phyloP scores from a whole-genome alignment of 2,797 vertebrate species.

The Clamator glandarius region DNA sequence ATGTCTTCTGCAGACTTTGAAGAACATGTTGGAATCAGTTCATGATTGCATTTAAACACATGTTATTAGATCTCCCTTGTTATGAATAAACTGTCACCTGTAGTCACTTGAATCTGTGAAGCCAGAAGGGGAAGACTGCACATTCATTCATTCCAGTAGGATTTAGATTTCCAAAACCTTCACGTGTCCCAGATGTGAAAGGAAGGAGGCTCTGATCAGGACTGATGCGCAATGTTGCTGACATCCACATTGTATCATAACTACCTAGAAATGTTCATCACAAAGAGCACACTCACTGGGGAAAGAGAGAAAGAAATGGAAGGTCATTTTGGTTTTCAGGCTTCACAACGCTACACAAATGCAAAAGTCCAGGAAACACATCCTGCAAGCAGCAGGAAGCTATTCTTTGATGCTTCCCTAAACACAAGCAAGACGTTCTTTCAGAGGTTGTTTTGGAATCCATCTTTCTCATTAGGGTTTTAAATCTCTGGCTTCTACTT shows the following conservation, averaged over 20 bases:
- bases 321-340: background rate
- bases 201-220: background rate
- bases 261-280: background rate
- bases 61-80: background rate
- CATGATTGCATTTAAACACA: background rate
- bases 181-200: background rate
- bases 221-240: background rate
- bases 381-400: background rate
- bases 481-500: background rate
- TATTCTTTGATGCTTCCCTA: background rate
- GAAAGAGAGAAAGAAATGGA: background rate
- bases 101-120: background rate
- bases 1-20: background rate
- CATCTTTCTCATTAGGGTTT: background rate
- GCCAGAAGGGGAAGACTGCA: background rate
- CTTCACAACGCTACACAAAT: background rate
- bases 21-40: background rate
- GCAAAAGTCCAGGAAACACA: background rate
- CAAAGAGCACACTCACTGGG: background rate
- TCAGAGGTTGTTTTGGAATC: background rate
- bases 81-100: background rate
- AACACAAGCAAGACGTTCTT: background rate
- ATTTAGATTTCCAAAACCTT: background rate
- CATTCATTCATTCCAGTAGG: background rate
- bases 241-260: background rate